Base-by-base conservation (phyloP, 2,113 vertebrate species). In the Chunga burmeisteri region DNA sequence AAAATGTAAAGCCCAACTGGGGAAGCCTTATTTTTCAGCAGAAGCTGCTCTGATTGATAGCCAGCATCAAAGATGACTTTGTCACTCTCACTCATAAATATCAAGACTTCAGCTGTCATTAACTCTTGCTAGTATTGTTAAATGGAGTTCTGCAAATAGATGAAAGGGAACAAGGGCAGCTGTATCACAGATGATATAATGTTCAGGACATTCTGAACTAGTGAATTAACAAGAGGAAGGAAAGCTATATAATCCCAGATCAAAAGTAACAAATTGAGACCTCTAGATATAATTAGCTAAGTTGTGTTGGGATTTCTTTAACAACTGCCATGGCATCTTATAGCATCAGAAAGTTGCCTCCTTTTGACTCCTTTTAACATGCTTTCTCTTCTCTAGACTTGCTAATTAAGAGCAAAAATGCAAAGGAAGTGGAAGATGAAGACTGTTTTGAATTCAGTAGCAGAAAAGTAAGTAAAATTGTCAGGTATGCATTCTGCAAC, bases 221-320 rank as follows among this genome's bases (percentile, higher is more conserved):
- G 85, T 90, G 82, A 92, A 93, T 94, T 96, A 93, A 93, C 59
- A 94, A 50, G 49, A 91, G 25, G 52, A 94, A 91, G 95, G 23
- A 18, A 71, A 96, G 26, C 44, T 79, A 38, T 75, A 29, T 91
- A 93, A 93, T 97, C 91, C 90, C 82, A 96, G 85, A 97, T 97
- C 85, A 93, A 81, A 96, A 93, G 47, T 87, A 96, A 94, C 62
- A 95, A 95, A 95, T 85, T 63, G 88, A 91, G 70, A 94, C 72
- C 68, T 86, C 75, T 84, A 72, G 75, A 77, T 89, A 79, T 92
- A 97, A 96, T 93, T 95, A 96, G 90, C 77, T 3, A 17, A 87
- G 49, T 84, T 96, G 89, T 94, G 71, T 67, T 95, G 96, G 94
- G 97, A 96, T 95, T 97, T 95, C 93, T 96, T 95, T 95, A 93